phyloP scores from a whole-genome alignment of 1,140 invertebrate genomes.

The Diprion similis region DNA sequence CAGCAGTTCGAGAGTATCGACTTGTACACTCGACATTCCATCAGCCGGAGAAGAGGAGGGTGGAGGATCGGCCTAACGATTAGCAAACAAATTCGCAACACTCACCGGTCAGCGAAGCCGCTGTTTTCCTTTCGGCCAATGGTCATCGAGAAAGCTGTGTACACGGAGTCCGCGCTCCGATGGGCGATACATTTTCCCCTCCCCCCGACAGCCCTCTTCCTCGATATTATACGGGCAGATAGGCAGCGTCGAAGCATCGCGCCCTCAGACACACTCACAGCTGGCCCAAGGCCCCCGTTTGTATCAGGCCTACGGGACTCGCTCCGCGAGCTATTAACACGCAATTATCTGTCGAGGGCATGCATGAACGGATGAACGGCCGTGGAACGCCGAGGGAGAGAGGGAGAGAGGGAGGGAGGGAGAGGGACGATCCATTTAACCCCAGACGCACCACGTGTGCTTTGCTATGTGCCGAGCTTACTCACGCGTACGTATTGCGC shows the following conservation, averaged over 20 bases:
- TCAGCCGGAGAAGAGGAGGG: too few relatives aligned
- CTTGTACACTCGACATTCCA: too few relatives aligned
- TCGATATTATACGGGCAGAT: background rate
- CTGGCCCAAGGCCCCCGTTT: slow-evolving; percentile 1
- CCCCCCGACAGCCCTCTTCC: background rate
- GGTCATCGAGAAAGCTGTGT: background rate
- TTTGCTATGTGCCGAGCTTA: background rate
- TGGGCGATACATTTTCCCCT: background rate
- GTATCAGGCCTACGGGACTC: background rate
- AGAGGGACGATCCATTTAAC: slow-evolving; percentile 4
- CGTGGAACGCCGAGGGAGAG: background rate
- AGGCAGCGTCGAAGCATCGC: background rate
- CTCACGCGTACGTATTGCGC: background rate
- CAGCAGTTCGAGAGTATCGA: too few relatives aligned
- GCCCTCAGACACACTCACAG: background rate
- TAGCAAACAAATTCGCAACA: too few relatives aligned
- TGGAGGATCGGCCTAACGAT: too few relatives aligned
- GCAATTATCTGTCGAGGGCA: slow-evolving; percentile 5
- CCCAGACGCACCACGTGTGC: too few relatives aligned
- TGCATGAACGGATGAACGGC: background rate
- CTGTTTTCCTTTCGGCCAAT: slow-evolving; percentile 4
- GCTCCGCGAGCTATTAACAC: background rate
- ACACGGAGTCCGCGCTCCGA: too few relatives aligned
- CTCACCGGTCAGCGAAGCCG: too few relatives aligned
- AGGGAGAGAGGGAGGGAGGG: background rate